A percentile compares a stretch with the other conserved stretches of the same genome.
These are phyloP conservation scores for Yponomeuta plumbellus DNA, from an alignment of 2,888 invertebrate genomes.

Conservation along the genomic window DNA sequence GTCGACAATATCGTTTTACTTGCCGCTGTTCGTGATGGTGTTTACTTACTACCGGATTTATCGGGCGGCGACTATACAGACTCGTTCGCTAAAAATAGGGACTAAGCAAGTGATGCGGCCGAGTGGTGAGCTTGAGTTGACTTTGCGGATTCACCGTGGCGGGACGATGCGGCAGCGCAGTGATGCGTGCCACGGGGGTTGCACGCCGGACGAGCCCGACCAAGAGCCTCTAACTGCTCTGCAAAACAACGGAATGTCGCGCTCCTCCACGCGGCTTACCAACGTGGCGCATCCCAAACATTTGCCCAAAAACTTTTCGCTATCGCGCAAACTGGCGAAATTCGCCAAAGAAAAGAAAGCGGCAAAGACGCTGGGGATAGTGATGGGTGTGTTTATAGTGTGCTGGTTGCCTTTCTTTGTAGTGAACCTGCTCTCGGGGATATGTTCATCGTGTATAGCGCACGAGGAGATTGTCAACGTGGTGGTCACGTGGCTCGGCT, in stretches of 20 bases:
- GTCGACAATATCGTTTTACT: slow-evolving; percentile 97
- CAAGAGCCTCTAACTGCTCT: slow-evolving; percentile 85
- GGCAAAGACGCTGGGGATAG: slow-evolving; percentile 96
- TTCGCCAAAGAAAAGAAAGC: slow-evolving; percentile 98
- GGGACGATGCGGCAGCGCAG: slow-evolving; percentile 82
- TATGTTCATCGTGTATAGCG: slow-evolving; percentile 91
- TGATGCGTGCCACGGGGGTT: slow-evolving; percentile 72
- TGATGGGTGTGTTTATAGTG: slow-evolving; percentile 97
- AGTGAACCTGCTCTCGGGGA: slow-evolving; percentile 92
- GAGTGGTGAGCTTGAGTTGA: slow-evolving; percentile 90
- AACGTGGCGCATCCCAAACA: slow-evolving; percentile 78
- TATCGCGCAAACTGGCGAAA: slow-evolving; percentile 94
- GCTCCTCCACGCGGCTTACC: slow-evolving; percentile 81
- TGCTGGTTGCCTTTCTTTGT: slow-evolving; percentile 99
- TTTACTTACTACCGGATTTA: slow-evolving; percentile 98
- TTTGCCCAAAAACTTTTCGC: slow-evolving; percentile 91
- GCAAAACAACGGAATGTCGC: slow-evolving; percentile 86
- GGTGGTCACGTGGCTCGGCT: slow-evolving; percentile 95
- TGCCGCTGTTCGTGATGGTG: slow-evolving; percentile 97
- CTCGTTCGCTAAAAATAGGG: slow-evolving; percentile 91
- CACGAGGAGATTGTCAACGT: slow-evolving; percentile 92
- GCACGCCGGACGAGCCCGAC: slow-evolving; percentile 81
- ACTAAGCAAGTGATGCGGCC: slow-evolving; percentile 92
- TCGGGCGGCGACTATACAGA: slow-evolving; percentile 94
- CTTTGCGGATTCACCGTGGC: slow-evolving; percentile 94